These are phyloP conservation scores for Lipotes vexillifer DNA, from an alignment of 2,113 vertebrate genomes.

Conservation along the genomic window DNA sequence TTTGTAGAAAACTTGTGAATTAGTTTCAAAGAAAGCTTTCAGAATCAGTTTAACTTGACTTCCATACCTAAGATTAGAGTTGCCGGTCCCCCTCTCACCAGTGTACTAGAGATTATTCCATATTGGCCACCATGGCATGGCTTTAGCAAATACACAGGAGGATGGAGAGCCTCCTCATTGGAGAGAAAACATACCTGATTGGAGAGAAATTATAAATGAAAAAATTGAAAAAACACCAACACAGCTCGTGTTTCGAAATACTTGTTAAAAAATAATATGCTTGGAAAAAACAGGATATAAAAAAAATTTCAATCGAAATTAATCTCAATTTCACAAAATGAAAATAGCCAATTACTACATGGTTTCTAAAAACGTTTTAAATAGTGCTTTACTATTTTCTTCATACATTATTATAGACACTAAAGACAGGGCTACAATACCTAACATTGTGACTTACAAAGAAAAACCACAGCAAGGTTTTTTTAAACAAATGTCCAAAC, in stretches of 20 bases:
- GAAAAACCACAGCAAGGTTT: neutral
- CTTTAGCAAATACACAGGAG: neutral
- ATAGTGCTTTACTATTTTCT: neutral
- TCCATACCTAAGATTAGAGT: neutral
- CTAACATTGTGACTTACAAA: neutral
- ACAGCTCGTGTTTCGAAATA: neutral
- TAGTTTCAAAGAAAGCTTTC: neutral
- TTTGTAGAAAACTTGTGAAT: neutral
- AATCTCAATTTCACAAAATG: neutral
- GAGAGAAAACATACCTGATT: neutral
- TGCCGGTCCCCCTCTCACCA: neutral
- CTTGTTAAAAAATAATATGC: neutral
- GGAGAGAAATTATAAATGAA: neutral
- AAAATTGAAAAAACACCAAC: neutral
- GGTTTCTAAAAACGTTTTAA: neutral
- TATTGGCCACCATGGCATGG: neutral
- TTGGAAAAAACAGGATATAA: neutral
- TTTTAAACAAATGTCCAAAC: neutral
- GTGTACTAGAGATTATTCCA: neutral
- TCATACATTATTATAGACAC: neutral
- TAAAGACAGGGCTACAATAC: neutral
- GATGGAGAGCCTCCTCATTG: neutral
- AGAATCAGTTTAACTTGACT: neutral
- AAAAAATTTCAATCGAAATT: neutral
- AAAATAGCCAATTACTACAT: neutral